Evolutionary conservation across 2,113 vertebrate genomes (phyloP).

Genomic region (Tenebrosternarchus preto): DNA sequence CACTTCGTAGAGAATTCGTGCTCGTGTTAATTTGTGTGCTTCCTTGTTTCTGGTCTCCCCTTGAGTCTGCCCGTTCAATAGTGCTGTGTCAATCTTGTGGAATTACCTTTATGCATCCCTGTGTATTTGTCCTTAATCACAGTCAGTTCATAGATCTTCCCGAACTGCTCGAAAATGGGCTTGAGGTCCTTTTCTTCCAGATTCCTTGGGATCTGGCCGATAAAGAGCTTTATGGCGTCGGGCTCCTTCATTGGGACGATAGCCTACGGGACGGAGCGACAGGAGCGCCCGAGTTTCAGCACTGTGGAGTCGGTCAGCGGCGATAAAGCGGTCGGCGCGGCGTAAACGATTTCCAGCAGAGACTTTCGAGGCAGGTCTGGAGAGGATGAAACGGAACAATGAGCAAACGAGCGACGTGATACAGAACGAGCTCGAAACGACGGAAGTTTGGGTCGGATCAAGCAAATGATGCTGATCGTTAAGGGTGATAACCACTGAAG

Average conservation of each 20-base stretch:
- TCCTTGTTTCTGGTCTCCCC: slow-evolving; percentile 25
- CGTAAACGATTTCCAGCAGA: slow-evolving; percentile 50
- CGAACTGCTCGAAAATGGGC: slow-evolving; percentile 98
- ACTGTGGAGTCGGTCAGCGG: slow-evolving; percentile 15
- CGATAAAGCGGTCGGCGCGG: slow-evolving; percentile 48
- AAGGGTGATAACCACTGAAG: too few relatives aligned
- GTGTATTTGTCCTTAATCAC: slow-evolving; percentile 99
- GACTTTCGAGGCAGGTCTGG: neutral
- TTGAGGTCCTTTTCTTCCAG: slow-evolving; percentile 99
- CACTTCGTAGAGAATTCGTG: slow-evolving; percentile 14
- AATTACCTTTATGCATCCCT: slow-evolving; percentile 98
- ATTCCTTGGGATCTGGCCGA: slow-evolving; percentile 99
- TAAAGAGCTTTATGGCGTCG: slow-evolving; percentile 99
- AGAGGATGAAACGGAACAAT: neutral
- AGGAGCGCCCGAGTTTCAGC: slow-evolving; percentile 27
- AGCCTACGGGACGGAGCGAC: slow-evolving; percentile 15
- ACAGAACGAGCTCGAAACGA: too few relatives aligned
- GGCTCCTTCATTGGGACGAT: slow-evolving; percentile 98
- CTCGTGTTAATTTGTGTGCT: neutral
- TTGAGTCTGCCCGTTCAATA: slow-evolving; percentile 42
- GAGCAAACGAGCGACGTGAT: neutral
- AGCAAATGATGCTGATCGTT: too few relatives aligned
- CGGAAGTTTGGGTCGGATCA: too few relatives aligned
- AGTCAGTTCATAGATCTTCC: slow-evolving; percentile 98
- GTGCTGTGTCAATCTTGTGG: slow-evolving; percentile 26